Base-by-base conservation (phyloP, 2,888 invertebrate genomes). In the Halictus ligatus region DNA sequence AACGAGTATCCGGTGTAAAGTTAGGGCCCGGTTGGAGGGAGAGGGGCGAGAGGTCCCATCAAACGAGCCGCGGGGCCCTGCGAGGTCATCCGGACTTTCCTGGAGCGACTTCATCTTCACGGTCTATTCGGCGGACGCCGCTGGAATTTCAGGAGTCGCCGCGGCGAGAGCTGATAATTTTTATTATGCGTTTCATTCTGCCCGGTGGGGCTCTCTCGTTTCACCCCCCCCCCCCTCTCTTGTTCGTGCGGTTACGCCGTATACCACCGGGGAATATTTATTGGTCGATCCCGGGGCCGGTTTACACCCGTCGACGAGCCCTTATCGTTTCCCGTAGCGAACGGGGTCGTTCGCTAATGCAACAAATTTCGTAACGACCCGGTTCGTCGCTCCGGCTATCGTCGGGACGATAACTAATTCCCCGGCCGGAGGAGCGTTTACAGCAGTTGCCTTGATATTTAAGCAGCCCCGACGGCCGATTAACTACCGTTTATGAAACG, bases 1-100 rank as follows among this genome's bases (percentile, higher is more conserved):
- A 92, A 93, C 90, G 93, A 86, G 88, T 90, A 91, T 91, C 92
- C 90, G 89, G 91, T 91, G 92, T 89, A 92, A 93, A 92, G 88
- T 88, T 90, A 25, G 29, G 64, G 64, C 21, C 60, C 75, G 2
- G 4, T 5, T 86, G 50, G 75, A 75, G 75, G 64, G 74, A 75
- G n/a, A 60, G 46, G 60, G 77, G 83, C 21, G 35, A 64, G 72
- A 75, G 89, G 85, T 75, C 86, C 40, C 92, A 91, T 93, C 93
- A 93, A 93, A 92, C 91, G 92, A 85, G 87, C 93, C 93, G 93
- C 93, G n/a, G 54, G 83, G 85, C 86, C 88, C 84, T 81, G 83
- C 88, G 86, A 92, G 91, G 84, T 87, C 86, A 88, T 85, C 89
- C 80, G 90, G 71, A 88, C 90, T 87, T 88, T 89, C 83, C 88